Evolutionary conservation across 1,140 invertebrate species (phyloP).

Genomic region (Steinernema khuongi): DNA sequence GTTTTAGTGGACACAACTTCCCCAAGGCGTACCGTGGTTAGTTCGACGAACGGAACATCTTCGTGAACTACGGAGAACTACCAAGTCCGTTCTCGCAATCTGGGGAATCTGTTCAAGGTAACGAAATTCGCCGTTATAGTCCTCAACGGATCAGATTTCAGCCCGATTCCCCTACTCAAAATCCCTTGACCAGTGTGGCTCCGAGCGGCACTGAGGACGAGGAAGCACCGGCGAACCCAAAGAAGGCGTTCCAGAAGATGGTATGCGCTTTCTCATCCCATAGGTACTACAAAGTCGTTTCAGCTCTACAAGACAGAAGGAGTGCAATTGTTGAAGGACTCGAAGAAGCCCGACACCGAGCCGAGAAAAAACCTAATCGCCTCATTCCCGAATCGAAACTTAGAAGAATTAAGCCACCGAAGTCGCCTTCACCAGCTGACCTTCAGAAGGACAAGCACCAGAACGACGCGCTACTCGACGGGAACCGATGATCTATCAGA

Average conservation of each 20-base stretch:
- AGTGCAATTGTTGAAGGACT: neutral
- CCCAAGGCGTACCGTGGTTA: neutral
- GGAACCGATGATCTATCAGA: neutral
- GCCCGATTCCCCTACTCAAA: neutral
- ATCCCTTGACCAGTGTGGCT: neutral
- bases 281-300: neutral
- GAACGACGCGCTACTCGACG: neutral
- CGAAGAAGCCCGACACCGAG: neutral
- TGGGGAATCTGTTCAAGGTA: neutral
- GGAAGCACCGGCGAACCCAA: neutral
- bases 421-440: neutral
- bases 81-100: neutral
- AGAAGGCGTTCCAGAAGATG: neutral
- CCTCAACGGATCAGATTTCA: neutral
- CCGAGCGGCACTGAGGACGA: neutral
- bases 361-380: neutral
- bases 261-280: neutral
- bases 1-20: slow-evolving; percentile 1
- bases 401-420: too few relatives aligned
- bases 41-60: neutral
- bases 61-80: slow-evolving; percentile 7
- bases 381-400: too few relatives aligned
- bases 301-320: neutral
- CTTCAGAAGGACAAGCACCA: neutral
- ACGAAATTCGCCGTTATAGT: neutral